Evolutionary conservation across 53 echinoderm and acorn worm genomes (phyloP), one percentile per base, ranked within the genome.

Genomic region (Crossaster papposus): DNA sequence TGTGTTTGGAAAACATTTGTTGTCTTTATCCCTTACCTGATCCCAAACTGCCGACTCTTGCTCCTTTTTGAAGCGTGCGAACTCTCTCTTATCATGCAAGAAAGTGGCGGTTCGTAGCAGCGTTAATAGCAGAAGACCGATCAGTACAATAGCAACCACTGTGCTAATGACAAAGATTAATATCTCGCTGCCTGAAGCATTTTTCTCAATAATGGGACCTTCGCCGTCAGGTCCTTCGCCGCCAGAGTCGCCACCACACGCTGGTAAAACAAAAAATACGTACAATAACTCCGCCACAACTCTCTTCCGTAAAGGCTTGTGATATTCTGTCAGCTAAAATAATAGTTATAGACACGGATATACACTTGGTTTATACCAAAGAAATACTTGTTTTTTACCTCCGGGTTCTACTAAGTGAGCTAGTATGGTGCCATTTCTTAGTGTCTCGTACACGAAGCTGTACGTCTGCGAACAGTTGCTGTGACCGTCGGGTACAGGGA

Each of bases 1-100:
- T 44, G 44, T 9, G 9, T 1, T 44, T 44, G 44, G 5, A 9
- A 44, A 44, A 7, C 6, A 44, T 7, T 44, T 9, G 5, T 44
- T 44, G 44, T 7, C 9, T 44, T 9, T 44, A 44, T 44, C 44
- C 72, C 92, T 81, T 54, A 97, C 97, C 95, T 90, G 79, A 79
- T 94, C 95, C 95, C 97, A 97, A 63, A 92, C 93, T 8, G 97
- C 85, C 2, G 79, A 88, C 18, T 52, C 51, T 33, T 93, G 81
- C 37, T 97, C 97, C 73, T 97, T 94, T 64, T 95, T 91, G 89
- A 97, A 97, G 80, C 83, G 83, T 2, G 83, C 68, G 87, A 82
- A 97, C 73, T 97, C 97, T 68, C 93, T 94, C 83, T 90, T 93
- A 89, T 97, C 97, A 77, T 94, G 94, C 53, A 97, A 34, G 75